A percentile compares a stretch with the other conserved stretches of the same genome.
Evolutionary conservation across 1,140 invertebrate species (phyloP).

Genomic region (Drosophila sp.): DNA sequence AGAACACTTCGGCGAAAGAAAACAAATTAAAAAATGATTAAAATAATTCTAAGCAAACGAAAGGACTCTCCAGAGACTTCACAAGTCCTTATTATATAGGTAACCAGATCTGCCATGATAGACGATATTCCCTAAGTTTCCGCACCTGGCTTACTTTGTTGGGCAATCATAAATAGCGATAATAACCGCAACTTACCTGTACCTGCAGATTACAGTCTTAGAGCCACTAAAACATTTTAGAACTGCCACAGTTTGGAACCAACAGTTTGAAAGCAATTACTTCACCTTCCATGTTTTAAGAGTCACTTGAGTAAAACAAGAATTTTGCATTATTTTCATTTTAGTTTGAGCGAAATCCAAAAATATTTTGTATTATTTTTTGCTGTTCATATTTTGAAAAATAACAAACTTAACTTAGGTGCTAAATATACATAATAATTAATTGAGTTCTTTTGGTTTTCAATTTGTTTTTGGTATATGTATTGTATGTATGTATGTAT

Average conservation of each 20-base stretch:
- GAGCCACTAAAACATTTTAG: too few species aligned
- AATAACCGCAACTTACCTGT: too few species aligned
- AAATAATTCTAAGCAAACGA: too few species aligned
- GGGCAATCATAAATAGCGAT: too few species aligned
- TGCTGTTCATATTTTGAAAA: conserved; percentile 69
- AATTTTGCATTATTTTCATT: not conserved
- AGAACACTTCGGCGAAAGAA: too few species aligned
- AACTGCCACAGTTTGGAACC: not conserved
- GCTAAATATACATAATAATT: conserved; percentile 60
- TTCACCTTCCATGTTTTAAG: conserved; percentile 5
- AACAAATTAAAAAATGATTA: too few species aligned
- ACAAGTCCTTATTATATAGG: too few species aligned
- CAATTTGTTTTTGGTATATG: conserved; percentile 1
- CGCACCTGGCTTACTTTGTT: too few species aligned
- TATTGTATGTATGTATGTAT: conserved; percentile 20
- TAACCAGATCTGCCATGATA: too few species aligned
- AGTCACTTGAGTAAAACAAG: conserved; percentile 11
- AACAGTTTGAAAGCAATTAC: conserved; percentile 3
- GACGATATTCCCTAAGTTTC: too few species aligned
- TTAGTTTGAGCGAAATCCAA: conserved; percentile 73
- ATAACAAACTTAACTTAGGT: conserved; percentile 79
- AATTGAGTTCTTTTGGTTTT: conserved; percentile 45
- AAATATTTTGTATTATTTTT: conserved; percentile 73
- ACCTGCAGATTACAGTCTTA: too few species aligned
- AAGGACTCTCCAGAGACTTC: too few species aligned